A percentile compares a stretch with the other conserved stretches of the same genome.
phyloP scores from a whole-genome alignment of 2,888 invertebrate genomes.

The Leptopterna dolabrata region DNA sequence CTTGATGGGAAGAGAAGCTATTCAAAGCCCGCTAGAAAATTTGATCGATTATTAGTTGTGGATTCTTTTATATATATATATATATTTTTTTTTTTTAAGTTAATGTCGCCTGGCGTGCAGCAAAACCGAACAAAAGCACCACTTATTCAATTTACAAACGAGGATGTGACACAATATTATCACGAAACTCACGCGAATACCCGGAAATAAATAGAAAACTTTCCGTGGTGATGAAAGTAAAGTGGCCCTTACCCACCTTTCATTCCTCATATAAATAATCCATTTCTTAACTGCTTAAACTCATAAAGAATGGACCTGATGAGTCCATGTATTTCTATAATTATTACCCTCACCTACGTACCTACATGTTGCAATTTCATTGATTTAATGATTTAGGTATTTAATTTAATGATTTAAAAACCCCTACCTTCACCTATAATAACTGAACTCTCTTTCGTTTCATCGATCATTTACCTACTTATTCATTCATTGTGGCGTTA shows the following conservation, averaged over 20 bases:
- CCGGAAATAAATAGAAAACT: not conserved
- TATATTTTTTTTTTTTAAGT: not conserved
- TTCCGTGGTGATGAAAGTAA: not conserved
- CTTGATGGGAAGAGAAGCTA: not conserved
- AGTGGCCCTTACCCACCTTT: not conserved
- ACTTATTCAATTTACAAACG: not conserved
- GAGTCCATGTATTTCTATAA: no score
- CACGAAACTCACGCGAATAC: not conserved
- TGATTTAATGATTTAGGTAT: no score
- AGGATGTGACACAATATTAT: not conserved
- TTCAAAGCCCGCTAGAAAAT: not conserved
- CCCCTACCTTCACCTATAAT: no score
- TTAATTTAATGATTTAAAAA: no score
- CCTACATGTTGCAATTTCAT: no score
- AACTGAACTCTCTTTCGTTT: no score
- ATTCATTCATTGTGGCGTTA: no score
- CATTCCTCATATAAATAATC: not conserved
- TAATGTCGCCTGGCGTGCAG: constrained; percentile 1
- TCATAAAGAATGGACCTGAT: no score
- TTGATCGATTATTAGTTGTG: not conserved
- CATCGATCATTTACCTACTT: no score
- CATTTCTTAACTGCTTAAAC: no score
- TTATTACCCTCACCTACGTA: no score
- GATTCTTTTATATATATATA: no score
- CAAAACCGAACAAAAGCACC: not conserved